Evolutionary conservation across 1,140 invertebrate species (phyloP), one percentile per base, ranked within the genome.

Genomic region (Cotesia glomerata): DNA sequence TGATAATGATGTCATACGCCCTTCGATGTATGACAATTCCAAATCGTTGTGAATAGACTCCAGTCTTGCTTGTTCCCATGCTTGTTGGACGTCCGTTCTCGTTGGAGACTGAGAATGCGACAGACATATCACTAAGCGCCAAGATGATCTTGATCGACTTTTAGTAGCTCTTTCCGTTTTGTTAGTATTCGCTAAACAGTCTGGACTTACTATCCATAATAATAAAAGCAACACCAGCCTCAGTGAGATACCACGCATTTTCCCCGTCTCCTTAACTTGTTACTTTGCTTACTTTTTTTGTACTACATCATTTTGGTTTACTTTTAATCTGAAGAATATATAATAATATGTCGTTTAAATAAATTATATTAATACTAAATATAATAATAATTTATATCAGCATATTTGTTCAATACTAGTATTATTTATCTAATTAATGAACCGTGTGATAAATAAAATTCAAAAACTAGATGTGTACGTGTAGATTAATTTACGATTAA

Each of bases 31-130:
- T 16, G 80, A 85, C 45, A 87, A 74, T 63, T 86, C 85, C 39
- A 85, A 76, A 13, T 86, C 85, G 5, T 78, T 77, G 16, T 87
- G 85, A 45, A 77, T 80, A 1, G 82, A 79, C 56, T 86, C 84
- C 16, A 85, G 70, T 68, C 84, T 79, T 4, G 82, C 84, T 16
- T 81, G 78, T 36, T 87, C 86, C 86, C 86, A 87, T 70, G 82
- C 82, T 51, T 80, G 81, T 58, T 87, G 85, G 7, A 87, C 79
- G 36, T 87, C 86, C 26, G 73, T 76, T 71, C 81, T 84, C 8
- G 80, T 73, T 26, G 80, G 76, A 34, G 81, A 79, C 35, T 87
- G 86, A 5, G 83, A 79, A 67, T 87, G 85, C 4, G 85, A 83
- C 34, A 87, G 74, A 59, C 81, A 83, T 49, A 87, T 74, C 14